phyloP scores from a whole-genome alignment of 2,888 invertebrate genomes.

The Proisotoma minuta region DNA sequence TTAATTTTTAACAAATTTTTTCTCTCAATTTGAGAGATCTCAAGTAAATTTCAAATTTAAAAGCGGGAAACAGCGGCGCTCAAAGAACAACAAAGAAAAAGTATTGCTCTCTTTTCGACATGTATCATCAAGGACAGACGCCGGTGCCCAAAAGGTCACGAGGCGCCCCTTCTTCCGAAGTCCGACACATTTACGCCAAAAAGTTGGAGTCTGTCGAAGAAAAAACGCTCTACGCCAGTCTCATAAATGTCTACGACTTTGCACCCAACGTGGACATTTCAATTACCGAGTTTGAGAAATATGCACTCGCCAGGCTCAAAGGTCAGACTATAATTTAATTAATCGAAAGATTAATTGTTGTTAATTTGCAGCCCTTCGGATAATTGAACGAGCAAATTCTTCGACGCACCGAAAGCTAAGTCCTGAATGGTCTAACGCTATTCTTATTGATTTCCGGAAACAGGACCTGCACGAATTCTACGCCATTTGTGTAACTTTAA shows the following conservation, averaged over 20 bases:
- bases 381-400: slow-evolving; percentile 66
- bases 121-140: too few species aligned
- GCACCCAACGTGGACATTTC: slow-evolving; percentile 70
- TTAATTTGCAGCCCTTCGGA: slow-evolving; percentile 60
- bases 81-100: too few species aligned
- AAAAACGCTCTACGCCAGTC: slow-evolving; percentile 63
- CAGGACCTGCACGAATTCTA: slow-evolving; percentile 51
- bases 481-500: neutral
- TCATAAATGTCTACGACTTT: slow-evolving; percentile 70
- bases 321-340: slow-evolving; percentile 49
- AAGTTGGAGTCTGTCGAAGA: slow-evolving; percentile 51
- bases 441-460: slow-evolving; percentile 62
- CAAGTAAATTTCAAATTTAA: too few species aligned
- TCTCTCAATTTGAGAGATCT: too few species aligned
- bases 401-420: slow-evolving; percentile 49
- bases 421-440: slow-evolving; percentile 50
- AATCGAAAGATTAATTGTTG: neutral
- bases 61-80: too few species aligned
- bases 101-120: too few species aligned
- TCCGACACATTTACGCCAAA: too few species aligned
- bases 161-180: too few species aligned
- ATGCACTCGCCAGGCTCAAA: slow-evolving; percentile 76
- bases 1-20: too few species aligned
- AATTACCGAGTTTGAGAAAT: slow-evolving; percentile 78
- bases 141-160: too few species aligned